Evolutionary conservation across 2,113 vertebrate species (phyloP).

Genomic region (Cricetomys ansorgei): DNA sequence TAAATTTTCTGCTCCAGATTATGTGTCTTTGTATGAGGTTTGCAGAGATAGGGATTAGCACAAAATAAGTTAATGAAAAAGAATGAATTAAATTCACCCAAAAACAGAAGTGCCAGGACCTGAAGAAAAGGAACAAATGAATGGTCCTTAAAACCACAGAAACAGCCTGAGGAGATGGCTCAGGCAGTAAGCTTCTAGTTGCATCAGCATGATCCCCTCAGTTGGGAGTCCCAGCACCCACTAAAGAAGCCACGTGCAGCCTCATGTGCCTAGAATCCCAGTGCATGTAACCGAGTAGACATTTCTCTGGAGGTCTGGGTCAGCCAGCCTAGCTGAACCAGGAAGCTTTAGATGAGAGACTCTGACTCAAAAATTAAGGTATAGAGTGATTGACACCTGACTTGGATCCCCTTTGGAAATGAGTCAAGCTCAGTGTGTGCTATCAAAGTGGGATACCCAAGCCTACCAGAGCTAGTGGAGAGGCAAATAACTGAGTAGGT

Average conservation of each 20-base stretch:
- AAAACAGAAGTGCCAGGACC: not conserved
- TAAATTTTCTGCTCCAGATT: not conserved
- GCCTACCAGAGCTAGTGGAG: not conserved
- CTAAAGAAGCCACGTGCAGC: not conserved
- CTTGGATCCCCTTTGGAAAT: not conserved
- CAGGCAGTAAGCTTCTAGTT: not conserved
- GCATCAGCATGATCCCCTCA: not conserved
- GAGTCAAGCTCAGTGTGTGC: not conserved
- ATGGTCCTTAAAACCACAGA: not conserved
- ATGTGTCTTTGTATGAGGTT: not conserved
- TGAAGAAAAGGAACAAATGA: not conserved
- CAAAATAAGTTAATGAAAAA: not conserved
- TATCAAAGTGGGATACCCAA: not conserved
- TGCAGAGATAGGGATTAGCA: not conserved
- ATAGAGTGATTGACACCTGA: not conserved
- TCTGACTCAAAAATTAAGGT: not conserved
- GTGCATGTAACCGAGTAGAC: too few relatives aligned
- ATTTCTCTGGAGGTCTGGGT: not conserved
- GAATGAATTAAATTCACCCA: not conserved
- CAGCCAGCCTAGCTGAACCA: not conserved
- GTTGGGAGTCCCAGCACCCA: not conserved
- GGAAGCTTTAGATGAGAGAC: not conserved
- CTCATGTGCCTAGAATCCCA: not conserved
- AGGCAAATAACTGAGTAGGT: not conserved
- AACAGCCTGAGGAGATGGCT: not conserved